Evolutionary conservation across 2,797 vertebrate genomes (phyloP).

Genomic region (Sebastes iracundus): DNA sequence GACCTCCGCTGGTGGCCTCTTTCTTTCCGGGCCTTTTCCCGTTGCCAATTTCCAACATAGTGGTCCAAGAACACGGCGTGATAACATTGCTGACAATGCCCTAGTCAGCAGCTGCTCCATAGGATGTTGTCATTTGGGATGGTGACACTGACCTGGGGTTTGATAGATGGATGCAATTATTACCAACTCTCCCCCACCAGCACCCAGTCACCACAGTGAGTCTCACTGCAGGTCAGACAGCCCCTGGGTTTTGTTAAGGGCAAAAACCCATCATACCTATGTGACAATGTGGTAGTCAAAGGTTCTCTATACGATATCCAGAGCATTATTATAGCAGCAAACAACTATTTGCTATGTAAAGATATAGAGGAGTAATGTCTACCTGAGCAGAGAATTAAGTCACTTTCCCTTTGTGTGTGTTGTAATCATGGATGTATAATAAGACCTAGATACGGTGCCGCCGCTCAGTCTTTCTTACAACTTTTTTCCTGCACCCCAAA

Average conservation of each 20-base stretch:
- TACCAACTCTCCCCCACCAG: conserved; percentile 32
- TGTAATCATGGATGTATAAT: not conserved
- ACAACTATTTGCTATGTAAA: not conserved
- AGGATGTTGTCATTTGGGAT: conserved; percentile 64
- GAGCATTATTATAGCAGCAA: not conserved
- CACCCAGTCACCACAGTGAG: conserved; percentile 17
- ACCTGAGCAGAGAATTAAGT: not conserved
- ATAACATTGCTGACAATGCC: conserved; percentile 66
- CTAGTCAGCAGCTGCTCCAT: conserved; percentile 63
- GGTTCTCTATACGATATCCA: not conserved
- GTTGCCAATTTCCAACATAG: conserved; percentile 47
- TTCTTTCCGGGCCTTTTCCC: conserved; percentile 3
- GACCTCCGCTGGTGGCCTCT: conserved; percentile 30
- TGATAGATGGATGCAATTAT: conserved; percentile 73
- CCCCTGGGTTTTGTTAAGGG: not conserved
- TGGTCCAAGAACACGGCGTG: conserved; percentile 31
- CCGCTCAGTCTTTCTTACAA: too few species aligned
- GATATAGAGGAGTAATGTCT: not conserved
- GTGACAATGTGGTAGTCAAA: not conserved
- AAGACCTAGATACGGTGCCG: too few species aligned
- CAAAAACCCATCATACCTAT: not conserved
- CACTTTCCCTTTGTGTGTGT: not conserved
- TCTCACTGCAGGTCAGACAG: conserved; percentile 12
- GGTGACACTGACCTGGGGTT: conserved; percentile 65
- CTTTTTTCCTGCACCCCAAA: too few species aligned